Conservation (phyloP, 2,113 vertebrate genomes). For the Lepus timidus region DNA sequence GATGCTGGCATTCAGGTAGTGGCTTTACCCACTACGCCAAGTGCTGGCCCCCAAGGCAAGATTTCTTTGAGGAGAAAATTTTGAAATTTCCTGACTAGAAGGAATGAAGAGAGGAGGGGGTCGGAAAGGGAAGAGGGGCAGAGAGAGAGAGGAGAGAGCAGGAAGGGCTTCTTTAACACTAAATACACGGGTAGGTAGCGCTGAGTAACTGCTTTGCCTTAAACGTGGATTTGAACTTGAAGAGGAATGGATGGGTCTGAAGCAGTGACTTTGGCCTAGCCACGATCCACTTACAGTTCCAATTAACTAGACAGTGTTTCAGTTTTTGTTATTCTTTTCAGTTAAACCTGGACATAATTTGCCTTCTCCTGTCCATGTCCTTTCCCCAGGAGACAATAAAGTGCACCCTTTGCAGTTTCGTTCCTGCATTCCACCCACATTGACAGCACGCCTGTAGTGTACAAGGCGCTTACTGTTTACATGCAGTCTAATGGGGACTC, state of each 20-base stretch:
- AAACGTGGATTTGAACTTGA: not conserved
- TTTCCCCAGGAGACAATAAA: not conserved
- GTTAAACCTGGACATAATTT: not conserved
- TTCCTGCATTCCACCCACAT: not conserved
- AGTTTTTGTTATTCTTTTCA: not conserved
- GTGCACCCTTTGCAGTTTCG: not conserved
- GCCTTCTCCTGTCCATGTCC: not conserved
- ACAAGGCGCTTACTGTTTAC: not conserved
- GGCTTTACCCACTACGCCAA: no score
- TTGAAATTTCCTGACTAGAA: not conserved
- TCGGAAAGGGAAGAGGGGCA: accelerated
- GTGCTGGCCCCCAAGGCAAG: not conserved
- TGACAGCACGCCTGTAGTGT: not conserved
- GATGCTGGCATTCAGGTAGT: no score
- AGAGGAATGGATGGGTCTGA: not conserved
- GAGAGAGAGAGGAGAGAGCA: accelerated
- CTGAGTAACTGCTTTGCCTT: not conserved
- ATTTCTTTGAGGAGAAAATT: not conserved
- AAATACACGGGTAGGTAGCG: not conserved
- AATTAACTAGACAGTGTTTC: not conserved
- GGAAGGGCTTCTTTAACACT: not conserved
- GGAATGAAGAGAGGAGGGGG: not conserved
- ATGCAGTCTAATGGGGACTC: no score
- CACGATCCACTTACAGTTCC: not conserved
- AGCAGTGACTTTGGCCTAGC: not conserved